Evolutionary conservation across 2,797 vertebrate genomes (phyloP), one percentile per base, ranked within the genome.

Genomic region (Cyclopterus lumpus): DNA sequence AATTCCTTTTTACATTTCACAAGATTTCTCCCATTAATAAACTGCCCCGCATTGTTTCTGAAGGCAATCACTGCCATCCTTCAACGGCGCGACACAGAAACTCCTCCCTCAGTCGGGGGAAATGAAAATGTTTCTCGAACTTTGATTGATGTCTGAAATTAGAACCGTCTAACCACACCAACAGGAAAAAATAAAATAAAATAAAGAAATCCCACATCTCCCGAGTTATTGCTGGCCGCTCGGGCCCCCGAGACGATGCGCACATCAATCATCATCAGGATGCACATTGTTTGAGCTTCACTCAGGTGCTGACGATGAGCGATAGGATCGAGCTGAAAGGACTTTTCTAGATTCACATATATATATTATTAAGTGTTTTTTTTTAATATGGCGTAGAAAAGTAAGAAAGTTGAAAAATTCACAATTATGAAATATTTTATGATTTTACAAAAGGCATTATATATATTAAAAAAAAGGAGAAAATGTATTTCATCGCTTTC

Each of bases 121-220:
- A 62, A 28, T 26, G 32, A 44, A 71, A 85, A 46, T 42, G n/a
- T 36, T 46, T 58, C 67, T 36, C 20, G 24, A 24, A 4, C 68
- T 22, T n/a, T 82, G 59, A 84, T 62, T 84, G 77, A 83, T 84
- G 72, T 69, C 65, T 80, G 73, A 75, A 86, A 87, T 78, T 81
- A 84, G 26, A 79, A 48, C 40, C 69, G 30, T 66, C 36, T 30
- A 32, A 64, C 44, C 24, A 51, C 14, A 30, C 2, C 12, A 8
- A 24, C 42, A 6, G 20, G 42, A 10, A 20, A n/a, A 32, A n/a
- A n/a, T n/a, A n/a, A n/a, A 28, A 4, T 28, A 26, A 28, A 34
- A 54, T 9, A 38, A 40, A 40, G 38, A 40, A 40, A 62, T 40
- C 55, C 20, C 71, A 55, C 54, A 48, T 53, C 49, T 74, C 46